Evolutionary conservation across 92 coral and sea anemone species (phyloP), one percentile per base, ranked within the genome.

Genomic region (Zoanthus gigantus): DNA sequence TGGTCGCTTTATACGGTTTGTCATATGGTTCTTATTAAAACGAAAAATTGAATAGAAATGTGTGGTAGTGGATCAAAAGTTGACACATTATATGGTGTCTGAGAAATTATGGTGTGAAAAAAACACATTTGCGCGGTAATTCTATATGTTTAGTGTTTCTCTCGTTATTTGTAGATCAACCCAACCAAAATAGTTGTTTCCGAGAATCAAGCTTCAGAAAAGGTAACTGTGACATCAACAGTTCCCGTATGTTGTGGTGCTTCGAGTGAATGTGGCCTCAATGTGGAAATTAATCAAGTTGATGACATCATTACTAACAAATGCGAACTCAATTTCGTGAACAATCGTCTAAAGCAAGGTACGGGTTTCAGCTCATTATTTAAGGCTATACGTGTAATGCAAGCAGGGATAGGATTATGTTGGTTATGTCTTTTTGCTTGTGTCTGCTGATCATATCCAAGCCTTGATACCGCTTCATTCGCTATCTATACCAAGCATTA

Each of bases 181-280:
- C 85, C 85, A 9, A 66, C 63, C 29, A 65, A 81, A 14, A 71
- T 81, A 10, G 44, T 66, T 10, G 85, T 81, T 37, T 81, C 85
- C 14, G 85, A 81, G 74, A 81, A 81, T 31, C 85, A 81, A 6
- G 85, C 61, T 15, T 81, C 85, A 65, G 85, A 81, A 56, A 81
- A 74, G 12, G 44, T 81, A 65, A 45, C 63, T 7, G 45, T 66
- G 45, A 81, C 85, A 14, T 65, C 85, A 29, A 81, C 61, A 18
- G 85, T 81, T 10, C 85, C 85, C 44, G 85, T 81, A 66, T 81
- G 85, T 28, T 81, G 85, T 48, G 85, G 85, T 5, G 44, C 75
- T 29, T 47, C 44, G 46, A 32, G 52, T 31, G 85, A 81, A 50
- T 81, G 85, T 81, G 85, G 74, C 14, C 28, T 81, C 4, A 46